Conservation (phyloP, 23 tunicate species). For the Clavelina lepadiformis region DNA sequence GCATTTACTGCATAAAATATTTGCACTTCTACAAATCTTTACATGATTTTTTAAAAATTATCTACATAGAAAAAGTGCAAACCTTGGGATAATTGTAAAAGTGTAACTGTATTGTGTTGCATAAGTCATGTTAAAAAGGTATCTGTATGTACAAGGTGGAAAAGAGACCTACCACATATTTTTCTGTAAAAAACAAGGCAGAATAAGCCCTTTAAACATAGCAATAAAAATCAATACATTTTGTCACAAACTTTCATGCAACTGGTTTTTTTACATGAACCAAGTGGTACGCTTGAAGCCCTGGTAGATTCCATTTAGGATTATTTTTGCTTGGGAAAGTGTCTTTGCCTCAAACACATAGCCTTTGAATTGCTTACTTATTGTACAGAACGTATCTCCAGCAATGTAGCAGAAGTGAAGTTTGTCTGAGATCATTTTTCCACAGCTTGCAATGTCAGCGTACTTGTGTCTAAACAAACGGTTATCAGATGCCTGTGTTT, state of each 20-base stretch:
- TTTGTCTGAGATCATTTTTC: constrained; percentile 66
- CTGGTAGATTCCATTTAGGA: constrained; percentile 69
- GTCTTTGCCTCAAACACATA: constrained; percentile 69
- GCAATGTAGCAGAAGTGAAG: constrained; percentile 76
- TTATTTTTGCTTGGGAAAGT: constrained; percentile 46
- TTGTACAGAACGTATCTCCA: constrained; percentile 87
- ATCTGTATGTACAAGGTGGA: no score
- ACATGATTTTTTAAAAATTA: no score
- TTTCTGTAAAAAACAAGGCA: no score
- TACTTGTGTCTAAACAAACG: constrained; percentile 65
- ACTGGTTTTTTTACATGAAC: constrained; percentile 71
- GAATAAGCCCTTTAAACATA: no score
- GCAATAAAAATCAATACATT: background rate
- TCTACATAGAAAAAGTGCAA: no score
- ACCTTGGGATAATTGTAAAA: no score
- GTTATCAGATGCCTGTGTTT: constrained; percentile 3
- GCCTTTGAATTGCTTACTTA: constrained; percentile 74
- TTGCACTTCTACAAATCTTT: no score
- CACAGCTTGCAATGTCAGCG: constrained; percentile 89
- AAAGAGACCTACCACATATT: no score
- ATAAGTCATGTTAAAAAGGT: no score
- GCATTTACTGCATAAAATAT: no score
- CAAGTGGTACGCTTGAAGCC: constrained; percentile 88
- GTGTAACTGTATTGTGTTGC: no score
- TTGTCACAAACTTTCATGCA: no score